Evolutionary conservation across 2,797 vertebrate species (phyloP), one percentile per base, ranked within the genome.

Genomic region (Hafferia zeledoni): DNA sequence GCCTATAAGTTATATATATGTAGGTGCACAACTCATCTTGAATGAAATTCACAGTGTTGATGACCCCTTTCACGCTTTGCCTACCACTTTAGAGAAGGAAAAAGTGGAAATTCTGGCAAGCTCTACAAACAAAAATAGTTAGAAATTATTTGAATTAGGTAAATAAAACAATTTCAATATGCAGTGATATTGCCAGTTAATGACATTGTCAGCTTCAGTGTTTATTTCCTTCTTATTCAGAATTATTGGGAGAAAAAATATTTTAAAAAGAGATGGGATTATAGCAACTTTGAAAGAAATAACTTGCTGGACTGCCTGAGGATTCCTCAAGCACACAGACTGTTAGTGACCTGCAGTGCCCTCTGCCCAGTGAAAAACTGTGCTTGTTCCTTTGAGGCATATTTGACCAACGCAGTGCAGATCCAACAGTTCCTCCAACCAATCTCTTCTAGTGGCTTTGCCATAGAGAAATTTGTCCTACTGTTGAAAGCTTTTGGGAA

Each of bases 391-490:
- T 16, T 3, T 6, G 39, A 50, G 74, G 49, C 30, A 43, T 39
- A 2, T 64, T 68, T 56, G 33, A 25, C 57, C 61, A 31, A 28
- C 20, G 4, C 0, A 0, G 19, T 41, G 59, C n/a, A 56, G 27
- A 70, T 44, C 5, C 56, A 60, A 4, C n/a, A 49, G 0, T 37
- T 80, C 75, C 56, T 46, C 56, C 27, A 67, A 67, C n/a, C 43
- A 55, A 5, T 17, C 47, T 37, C 18, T 72, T 64, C 65, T 6
- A 22, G 17, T 23, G 27, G 16, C 41, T 46, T 74, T 25, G 37
- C 50, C 41, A 4, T 0, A 19, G 49, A 37, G 50, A 82, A 79
- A 61, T 3, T 8, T 35, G 59, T n/a, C n/a, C 33, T 55, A 0
- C 37, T 46, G 5, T 4, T 57, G 41, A 60, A 77, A 1, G 0